Conservation (phyloP, 2,888 invertebrate species). For the Xylophagus ater region DNA sequence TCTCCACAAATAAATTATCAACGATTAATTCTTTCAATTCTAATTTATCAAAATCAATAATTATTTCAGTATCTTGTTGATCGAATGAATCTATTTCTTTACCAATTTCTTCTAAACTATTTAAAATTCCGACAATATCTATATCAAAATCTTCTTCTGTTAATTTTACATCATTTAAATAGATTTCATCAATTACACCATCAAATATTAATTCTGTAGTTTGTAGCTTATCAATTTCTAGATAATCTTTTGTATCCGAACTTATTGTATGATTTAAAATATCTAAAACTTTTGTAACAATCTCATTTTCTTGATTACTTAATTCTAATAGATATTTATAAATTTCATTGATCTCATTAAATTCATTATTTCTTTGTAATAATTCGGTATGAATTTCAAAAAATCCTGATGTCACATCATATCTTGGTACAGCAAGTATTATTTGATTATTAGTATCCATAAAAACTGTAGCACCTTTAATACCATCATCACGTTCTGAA, state of each 20-base stretch:
- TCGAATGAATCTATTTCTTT: conserved; percentile 17
- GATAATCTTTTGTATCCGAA: not conserved
- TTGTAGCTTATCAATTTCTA: conserved; percentile 18
- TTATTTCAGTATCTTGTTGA: not conserved
- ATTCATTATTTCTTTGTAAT: conserved; percentile 28
- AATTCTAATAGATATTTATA: conserved; percentile 26
- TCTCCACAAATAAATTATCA: conserved; percentile 27
- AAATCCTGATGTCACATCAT: conserved; percentile 29
- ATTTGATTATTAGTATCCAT: conserved; percentile 23
- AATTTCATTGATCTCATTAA: conserved; percentile 29
- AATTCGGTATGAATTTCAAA: conserved; percentile 30
- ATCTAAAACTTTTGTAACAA: conserved; percentile 20
- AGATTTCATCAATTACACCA: conserved; percentile 25
- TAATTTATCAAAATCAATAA: conserved; percentile 22
- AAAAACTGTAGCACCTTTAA: conserved; percentile 29
- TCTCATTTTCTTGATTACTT: conserved; percentile 27
- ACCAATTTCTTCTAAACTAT: conserved; percentile 10
- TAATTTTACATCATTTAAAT: conserved; percentile 28
- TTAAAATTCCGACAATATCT: conserved; percentile 24
- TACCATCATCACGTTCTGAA: conserved; percentile 27
- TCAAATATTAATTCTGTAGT: conserved; percentile 24
- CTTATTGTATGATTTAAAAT: conserved; percentile 14
- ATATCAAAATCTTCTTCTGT: conserved; percentile 24
- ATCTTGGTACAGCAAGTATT: conserved; percentile 31
- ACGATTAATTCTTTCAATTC: conserved; percentile 26